phyloP scores from a whole-genome alignment of 2,113 vertebrate species.

The Sylvicapra grimmia region DNA sequence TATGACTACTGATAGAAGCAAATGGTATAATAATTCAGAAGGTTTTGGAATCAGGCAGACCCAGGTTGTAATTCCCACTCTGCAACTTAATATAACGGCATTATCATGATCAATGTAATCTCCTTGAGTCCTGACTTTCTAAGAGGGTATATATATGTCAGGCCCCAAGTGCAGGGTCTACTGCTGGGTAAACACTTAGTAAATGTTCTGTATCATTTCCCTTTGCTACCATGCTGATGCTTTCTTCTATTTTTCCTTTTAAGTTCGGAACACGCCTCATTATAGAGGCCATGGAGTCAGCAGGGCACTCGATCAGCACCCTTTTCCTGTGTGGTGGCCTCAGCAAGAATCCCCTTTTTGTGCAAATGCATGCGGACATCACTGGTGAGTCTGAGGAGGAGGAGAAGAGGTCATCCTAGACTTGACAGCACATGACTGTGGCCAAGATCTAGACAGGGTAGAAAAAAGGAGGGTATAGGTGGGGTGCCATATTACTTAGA shows the following conservation, averaged over 20 bases:
- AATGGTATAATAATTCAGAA: background rate
- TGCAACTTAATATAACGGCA: background rate
- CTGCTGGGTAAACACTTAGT: background rate
- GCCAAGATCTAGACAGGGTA: background rate
- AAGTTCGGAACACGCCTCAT: slow-evolving; percentile 95
- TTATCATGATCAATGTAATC: background rate
- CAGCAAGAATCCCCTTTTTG: slow-evolving; percentile 95
- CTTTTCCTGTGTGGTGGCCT: slow-evolving; percentile 95
- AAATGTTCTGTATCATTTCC: background rate
- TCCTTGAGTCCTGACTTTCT: background rate
- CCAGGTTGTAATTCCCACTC: background rate
- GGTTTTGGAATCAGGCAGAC: background rate
- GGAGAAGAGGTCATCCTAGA: background rate
- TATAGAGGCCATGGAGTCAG: slow-evolving; percentile 87
- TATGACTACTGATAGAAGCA: background rate
- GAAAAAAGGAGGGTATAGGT: background rate
- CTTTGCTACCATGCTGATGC: background rate
- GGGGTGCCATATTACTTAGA: background rate
- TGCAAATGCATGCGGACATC: slow-evolving; percentile 92
- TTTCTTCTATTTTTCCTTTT: slow-evolving; percentile 41
- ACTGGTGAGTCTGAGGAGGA: slow-evolving; percentile 82
- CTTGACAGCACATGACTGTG: background rate
- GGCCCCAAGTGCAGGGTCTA: background rate
- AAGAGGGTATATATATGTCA: background rate
- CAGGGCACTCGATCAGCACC: slow-evolving; percentile 88